Evolutionary conservation across 2,888 invertebrate species (phyloP), one percentile per base, ranked within the genome.

Genomic region (Lutraria lutraria): DNA sequence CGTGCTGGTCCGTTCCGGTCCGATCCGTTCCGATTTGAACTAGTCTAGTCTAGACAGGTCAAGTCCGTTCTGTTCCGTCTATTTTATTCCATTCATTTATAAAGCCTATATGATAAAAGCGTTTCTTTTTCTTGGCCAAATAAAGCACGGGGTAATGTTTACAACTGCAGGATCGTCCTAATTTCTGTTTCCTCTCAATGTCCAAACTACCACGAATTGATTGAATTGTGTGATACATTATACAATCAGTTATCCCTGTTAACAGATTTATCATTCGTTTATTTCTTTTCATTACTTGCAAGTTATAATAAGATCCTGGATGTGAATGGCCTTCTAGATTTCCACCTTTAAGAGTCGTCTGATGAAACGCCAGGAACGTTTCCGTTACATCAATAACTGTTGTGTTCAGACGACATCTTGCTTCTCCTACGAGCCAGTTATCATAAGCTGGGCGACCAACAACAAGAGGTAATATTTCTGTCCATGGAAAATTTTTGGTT

Each of bases 381-480:
- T 91, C 87, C 0, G 93, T 89, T 16, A 90, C 91, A 76, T 93
- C 93, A 68, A 93, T 86, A 6, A 93, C 93, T 25, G 87, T 91
- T 12, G 90, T 85, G 72, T 93, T 91, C 0, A 90, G 83, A 16
- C 80, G 54, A 83, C 92, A 92, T 53, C 93, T 83, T 31, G 93
- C 92, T 76, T 92, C 91, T 8, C 82, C 88, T 43, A 92, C 90
- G 54, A 93, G 85, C 92, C 92, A 93, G 84, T 93, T 93, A 80
- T 93, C 93, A 82, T 92, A 93, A 8, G 89, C 93, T 12, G 91
- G 92, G 3, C 92, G 88, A 56, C 93, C 93, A 54, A 93, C 88
- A 25, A 93, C 93, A 19, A 93, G 89, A 15, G 90, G 90, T 31
- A 86, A 80, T 43, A 92, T 91, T 2, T 81, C 52, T 82, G 88